Conservation (phyloP, 2,113 vertebrate genomes). For the Channa maculata region DNA sequence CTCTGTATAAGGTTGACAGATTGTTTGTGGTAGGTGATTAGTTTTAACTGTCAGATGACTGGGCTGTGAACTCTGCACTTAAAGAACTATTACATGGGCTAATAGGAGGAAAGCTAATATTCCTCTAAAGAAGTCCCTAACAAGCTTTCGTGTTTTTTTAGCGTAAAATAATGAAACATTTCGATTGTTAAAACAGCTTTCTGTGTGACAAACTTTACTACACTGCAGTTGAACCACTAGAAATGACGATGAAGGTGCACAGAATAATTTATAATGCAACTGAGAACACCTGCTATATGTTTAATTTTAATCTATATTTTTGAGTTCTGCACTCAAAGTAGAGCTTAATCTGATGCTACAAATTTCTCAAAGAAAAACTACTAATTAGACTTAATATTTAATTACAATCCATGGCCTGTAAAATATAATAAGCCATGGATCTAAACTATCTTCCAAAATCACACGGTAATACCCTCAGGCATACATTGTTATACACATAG, state of each 20-base stretch:
- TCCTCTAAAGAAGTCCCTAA: constrained; percentile 54
- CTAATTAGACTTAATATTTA: constrained; percentile 68
- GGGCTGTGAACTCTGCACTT: constrained; percentile 69
- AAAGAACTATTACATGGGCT: constrained; percentile 56
- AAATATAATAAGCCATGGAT: constrained; percentile 55
- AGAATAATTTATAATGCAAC: not conserved
- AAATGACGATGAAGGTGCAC: not conserved
- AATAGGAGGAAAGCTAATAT: constrained; percentile 65
- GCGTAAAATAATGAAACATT: constrained; percentile 56
- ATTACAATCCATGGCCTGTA: constrained; percentile 57
- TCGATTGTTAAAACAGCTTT: constrained; percentile 57
- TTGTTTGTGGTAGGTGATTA: constrained; percentile 72
- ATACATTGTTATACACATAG: constrained; percentile 55
- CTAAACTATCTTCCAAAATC: constrained; percentile 62
- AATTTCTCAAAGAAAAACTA: constrained; percentile 17
- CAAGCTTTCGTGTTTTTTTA: constrained; percentile 39
- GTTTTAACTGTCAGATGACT: constrained; percentile 75
- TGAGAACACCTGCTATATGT: too few species aligned
- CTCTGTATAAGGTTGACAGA: constrained; percentile 66
- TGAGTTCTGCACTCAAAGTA: too few species aligned
- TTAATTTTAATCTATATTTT: too few species aligned
- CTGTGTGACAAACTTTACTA: constrained; percentile 29
- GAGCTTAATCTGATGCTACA: constrained; percentile 2
- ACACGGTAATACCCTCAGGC: constrained; percentile 59
- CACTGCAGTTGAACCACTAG: not conserved